Percentiles rank a stretch among this genome's conserved stretches.
phyloP scores from a whole-genome alignment of 1,140 invertebrate genomes.

The Oscheius sp. region DNA sequence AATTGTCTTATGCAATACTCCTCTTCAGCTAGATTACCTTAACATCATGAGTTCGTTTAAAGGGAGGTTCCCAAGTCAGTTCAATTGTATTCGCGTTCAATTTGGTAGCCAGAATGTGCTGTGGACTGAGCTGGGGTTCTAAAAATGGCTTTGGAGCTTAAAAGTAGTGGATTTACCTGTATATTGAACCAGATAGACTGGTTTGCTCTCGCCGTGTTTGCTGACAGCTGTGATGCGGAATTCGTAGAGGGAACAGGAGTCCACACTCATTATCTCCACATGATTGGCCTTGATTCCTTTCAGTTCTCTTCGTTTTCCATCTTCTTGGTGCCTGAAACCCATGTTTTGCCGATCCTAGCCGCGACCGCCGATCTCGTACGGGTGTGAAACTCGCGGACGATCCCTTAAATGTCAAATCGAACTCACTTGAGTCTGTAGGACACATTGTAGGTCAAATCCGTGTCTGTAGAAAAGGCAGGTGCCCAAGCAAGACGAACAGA shows the following conservation, averaged over 20 bases:
- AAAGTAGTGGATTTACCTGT: slow-evolving; percentile 42
- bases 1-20: no score
- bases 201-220: slow-evolving; percentile 58
- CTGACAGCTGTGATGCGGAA: slow-evolving; percentile 59
- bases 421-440: slow-evolving; percentile 57
- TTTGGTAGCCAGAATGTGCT: slow-evolving; percentile 59
- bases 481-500: slow-evolving; percentile 58
- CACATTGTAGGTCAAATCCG: slow-evolving; percentile 58
- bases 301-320: slow-evolving; percentile 50
- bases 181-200: slow-evolving; percentile 57
- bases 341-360: no score
- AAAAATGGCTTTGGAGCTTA: slow-evolving; percentile 13
- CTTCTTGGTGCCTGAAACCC: slow-evolving; percentile 48
- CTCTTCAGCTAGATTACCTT: no score
- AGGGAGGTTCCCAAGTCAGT: slow-evolving; percentile 59
- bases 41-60: slow-evolving; percentile 49
- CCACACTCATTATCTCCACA: slow-evolving; percentile 57
- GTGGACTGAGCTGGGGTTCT: slow-evolving; percentile 59
- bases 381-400: no score
- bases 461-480: slow-evolving; percentile 55
- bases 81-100: slow-evolving; percentile 58
- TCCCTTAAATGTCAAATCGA: neutral
- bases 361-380: no score
- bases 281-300: slow-evolving; percentile 50
- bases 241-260: slow-evolving; percentile 59